phyloP scores from a whole-genome alignment of 2,888 invertebrate genomes.

The Nezara viridula region DNA sequence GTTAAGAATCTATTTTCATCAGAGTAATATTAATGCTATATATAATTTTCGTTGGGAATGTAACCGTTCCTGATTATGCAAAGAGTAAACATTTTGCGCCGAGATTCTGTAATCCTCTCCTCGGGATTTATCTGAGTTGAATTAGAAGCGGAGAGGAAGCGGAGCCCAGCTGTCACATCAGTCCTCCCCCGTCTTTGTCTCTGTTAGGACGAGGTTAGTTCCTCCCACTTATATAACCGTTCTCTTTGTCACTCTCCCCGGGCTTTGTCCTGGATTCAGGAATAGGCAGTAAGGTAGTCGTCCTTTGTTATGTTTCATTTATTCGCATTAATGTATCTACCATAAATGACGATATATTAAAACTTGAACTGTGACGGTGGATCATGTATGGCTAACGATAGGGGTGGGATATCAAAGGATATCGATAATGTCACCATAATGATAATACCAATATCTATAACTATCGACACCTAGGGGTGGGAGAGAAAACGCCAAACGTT shows the following conservation, averaged over 20 bases:
- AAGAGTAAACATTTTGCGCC: background rate
- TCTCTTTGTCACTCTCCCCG: background rate
- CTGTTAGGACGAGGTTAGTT: background rate
- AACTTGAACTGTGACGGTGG: too few species aligned
- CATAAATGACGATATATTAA: too few species aligned
- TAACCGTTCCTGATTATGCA: too few species aligned
- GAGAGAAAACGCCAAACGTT: too few species aligned
- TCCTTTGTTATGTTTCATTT: background rate
- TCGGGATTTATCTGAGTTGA: background rate
- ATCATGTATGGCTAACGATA: too few species aligned
- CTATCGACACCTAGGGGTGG: too few species aligned
- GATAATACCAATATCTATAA: too few species aligned
- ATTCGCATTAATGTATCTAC: background rate
- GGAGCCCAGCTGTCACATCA: background rate
- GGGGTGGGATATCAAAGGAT: too few species aligned
- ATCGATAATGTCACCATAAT: too few species aligned
- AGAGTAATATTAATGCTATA: too few species aligned
- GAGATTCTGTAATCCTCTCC: background rate
- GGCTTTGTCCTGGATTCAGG: background rate
- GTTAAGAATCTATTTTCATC: too few species aligned
- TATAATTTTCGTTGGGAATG: too few species aligned
- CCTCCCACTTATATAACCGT: slow-evolving; percentile 32
- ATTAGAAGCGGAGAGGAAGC: background rate
- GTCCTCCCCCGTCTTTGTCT: background rate
- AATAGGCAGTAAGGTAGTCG: background rate